phyloP scores from a whole-genome alignment of 2,888 invertebrate species.

The Heliconius erato region DNA sequence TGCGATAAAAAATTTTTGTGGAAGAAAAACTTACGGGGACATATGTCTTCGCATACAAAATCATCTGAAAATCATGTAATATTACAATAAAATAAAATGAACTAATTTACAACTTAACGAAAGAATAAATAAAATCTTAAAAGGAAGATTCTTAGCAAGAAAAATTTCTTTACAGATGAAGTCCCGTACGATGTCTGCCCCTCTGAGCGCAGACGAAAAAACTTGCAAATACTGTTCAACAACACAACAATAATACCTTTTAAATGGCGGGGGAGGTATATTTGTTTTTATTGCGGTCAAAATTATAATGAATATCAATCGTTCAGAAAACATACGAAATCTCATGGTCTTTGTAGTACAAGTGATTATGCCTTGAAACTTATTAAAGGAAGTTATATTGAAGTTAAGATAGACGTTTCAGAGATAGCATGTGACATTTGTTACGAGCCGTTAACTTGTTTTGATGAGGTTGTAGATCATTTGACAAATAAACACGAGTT shows the following conservation, averaged over 20 bases:
- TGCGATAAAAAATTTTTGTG: constrained; percentile 86
- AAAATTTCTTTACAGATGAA: constrained; percentile 79
- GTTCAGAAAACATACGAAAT: constrained; percentile 73
- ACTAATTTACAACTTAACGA: constrained; percentile 21
- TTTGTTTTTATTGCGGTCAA: constrained; percentile 77
- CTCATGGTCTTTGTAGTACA: constrained; percentile 68
- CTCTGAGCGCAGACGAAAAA: constrained; percentile 73
- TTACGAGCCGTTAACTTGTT: constrained; percentile 63
- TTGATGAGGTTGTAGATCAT: constrained; percentile 71
- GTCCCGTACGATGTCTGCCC: constrained; percentile 65
- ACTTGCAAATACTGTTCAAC: constrained; percentile 78
- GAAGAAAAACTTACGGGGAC: constrained; percentile 85
- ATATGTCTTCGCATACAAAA: constrained; percentile 74
- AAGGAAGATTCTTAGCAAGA: constrained; percentile 66
- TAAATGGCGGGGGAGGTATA: constrained; percentile 76
- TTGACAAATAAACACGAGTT: constrained; percentile 70
- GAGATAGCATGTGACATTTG: constrained; percentile 73
- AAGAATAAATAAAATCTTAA: constrained; percentile 33
- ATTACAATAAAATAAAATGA: constrained; percentile 15
- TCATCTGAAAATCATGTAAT: constrained; percentile 54
- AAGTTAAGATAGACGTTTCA: constrained; percentile 76
- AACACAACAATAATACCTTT: constrained; percentile 76
- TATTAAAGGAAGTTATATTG: constrained; percentile 68
- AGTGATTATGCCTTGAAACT: constrained; percentile 67
- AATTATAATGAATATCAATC: constrained; percentile 65